A percentile compares a stretch with the other conserved stretches of the same genome.
Conservation (phyloP, 2,113 vertebrate species). For the Fulmarus glacialis region DNA sequence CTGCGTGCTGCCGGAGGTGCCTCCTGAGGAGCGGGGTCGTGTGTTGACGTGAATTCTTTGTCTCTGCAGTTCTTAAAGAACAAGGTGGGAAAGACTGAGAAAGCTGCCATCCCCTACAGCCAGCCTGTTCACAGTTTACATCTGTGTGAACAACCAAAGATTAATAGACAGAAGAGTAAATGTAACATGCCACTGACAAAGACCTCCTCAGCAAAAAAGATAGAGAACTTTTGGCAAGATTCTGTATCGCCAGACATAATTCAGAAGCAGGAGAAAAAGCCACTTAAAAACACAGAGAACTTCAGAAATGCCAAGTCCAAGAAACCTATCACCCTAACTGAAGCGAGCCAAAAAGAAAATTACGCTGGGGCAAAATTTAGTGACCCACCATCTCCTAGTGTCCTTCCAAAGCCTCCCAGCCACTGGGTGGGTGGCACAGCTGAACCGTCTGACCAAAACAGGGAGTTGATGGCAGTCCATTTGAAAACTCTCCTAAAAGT, state of each 20-base stretch:
- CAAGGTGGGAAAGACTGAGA: constrained; percentile 84
- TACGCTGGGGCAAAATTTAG: constrained; percentile 96
- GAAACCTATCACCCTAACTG: constrained; percentile 64
- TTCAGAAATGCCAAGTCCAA: constrained; percentile 67
- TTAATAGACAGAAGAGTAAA: constrained; percentile 80
- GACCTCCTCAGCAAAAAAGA: constrained; percentile 71
- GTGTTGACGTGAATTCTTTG: constrained; percentile 45
- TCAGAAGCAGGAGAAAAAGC: constrained; percentile 80
- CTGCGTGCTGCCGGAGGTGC: not conserved
- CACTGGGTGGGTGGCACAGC: constrained; percentile 89
- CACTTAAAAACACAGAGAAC: constrained; percentile 78
- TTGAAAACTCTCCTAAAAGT: constrained; percentile 93
- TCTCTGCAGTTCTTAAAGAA: constrained; percentile 84
- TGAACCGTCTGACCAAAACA: constrained; percentile 77
- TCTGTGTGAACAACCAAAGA: constrained; percentile 78
- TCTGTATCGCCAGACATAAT: constrained; percentile 54
- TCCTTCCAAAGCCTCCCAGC: constrained; percentile 93
- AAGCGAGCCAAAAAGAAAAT: constrained; percentile 84
- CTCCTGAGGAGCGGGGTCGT: not conserved
- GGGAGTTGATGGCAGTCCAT: constrained; percentile 89
- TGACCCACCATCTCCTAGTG: constrained; percentile 93
- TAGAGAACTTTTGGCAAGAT: constrained; percentile 78
- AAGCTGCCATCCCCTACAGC: constrained; percentile 68
- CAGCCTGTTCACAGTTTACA: constrained; percentile 75
- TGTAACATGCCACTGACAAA: constrained; percentile 66